Conservation (phyloP, 2,113 vertebrate species). For the Camelus bactrianus region DNA sequence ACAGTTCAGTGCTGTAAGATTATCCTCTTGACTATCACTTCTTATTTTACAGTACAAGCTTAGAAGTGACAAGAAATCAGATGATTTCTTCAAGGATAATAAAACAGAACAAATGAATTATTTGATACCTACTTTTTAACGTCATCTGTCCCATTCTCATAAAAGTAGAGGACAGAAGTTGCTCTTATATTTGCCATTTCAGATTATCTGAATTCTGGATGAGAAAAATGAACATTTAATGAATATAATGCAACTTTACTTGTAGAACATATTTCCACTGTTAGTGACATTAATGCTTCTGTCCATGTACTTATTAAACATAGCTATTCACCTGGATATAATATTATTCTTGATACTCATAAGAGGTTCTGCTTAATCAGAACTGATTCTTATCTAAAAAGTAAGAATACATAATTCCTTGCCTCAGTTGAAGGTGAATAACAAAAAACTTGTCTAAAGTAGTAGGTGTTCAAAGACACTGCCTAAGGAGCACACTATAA, state of each 20-base stretch:
- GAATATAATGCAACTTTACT: neutral
- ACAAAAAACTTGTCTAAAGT: neutral
- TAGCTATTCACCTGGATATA: neutral
- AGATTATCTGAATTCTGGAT: neutral
- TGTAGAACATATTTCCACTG: neutral
- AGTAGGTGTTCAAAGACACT: neutral
- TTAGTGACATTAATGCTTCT: neutral
- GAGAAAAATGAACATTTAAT: neutral
- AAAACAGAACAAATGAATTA: neutral
- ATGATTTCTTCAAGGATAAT: neutral
- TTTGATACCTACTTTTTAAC: neutral
- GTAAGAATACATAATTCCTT: neutral
- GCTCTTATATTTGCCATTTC: neutral
- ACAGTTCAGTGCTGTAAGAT: neutral
- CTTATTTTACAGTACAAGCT: neutral
- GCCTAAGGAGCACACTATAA: neutral
- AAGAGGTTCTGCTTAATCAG: neutral
- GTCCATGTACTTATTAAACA: neutral
- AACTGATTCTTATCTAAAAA: neutral
- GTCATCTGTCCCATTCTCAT: neutral
- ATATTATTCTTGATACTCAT: neutral
- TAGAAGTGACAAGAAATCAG: neutral
- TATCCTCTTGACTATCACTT: neutral
- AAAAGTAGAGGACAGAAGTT: neutral
- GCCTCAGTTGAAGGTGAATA: slow-evolving; percentile 10